These are phyloP conservation scores for Acanthoscelides obtectus DNA, from an alignment of 2,888 invertebrate species.

Conservation along the genomic window DNA sequence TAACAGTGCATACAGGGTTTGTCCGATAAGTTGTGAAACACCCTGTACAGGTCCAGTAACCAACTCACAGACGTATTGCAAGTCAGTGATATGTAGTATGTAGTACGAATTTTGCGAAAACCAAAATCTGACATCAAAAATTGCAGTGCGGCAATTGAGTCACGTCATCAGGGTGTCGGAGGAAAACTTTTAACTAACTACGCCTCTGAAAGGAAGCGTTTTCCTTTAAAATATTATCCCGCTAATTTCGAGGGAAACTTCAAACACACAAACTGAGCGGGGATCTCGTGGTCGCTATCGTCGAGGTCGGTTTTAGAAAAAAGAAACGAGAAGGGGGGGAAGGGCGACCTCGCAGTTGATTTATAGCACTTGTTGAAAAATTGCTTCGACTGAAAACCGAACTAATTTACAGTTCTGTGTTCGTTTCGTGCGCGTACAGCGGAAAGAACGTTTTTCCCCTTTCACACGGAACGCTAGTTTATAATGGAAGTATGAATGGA, in stretches of 20 bases:
- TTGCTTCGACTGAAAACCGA: background rate
- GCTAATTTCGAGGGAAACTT: background rate
- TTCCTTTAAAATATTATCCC: background rate
- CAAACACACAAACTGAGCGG: background rate
- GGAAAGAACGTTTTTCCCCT: background rate
- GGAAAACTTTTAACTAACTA: no score
- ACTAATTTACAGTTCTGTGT: background rate
- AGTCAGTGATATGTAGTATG: no score
- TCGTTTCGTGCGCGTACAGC: background rate
- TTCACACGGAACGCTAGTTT: background rate
- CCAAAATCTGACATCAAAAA: no score
- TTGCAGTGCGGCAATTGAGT: no score
- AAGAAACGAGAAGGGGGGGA: background rate
- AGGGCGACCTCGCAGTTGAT: background rate
- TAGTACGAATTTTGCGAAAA: no score
- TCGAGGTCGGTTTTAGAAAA: background rate
- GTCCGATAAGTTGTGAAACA: no score
- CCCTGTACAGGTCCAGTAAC: no score
- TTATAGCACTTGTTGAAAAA: background rate
- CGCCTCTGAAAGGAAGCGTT: background rate
- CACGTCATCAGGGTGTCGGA: no score
- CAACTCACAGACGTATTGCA: no score
- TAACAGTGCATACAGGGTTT: no score
- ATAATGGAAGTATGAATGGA: background rate
- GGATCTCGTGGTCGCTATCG: background rate